Evolutionary conservation across 2,888 invertebrate genomes (phyloP).

Genomic region (Sinelater perroti): DNA sequence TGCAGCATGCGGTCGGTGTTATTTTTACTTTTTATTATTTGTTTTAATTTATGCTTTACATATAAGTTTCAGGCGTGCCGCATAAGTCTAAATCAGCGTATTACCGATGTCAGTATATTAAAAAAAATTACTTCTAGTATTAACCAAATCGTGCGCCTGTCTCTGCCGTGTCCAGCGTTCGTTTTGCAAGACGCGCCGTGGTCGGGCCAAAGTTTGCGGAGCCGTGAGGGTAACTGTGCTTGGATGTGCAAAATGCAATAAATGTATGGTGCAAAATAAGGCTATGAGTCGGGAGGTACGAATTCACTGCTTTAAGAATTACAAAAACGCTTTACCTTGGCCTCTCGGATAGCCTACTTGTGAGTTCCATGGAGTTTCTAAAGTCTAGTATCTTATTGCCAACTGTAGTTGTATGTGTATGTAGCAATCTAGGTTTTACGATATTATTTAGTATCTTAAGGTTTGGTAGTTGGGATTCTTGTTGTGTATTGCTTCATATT

Average conservation of each 20-base stretch:
- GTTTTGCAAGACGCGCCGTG: constrained; percentile 1
- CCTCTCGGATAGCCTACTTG: constrained; percentile 52
- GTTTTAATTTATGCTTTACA: neutral
- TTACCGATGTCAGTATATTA: neutral
- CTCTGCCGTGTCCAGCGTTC: neutral
- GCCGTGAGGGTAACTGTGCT: constrained; percentile 20
- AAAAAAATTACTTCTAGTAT: no score
- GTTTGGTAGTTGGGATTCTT: constrained; percentile 60
- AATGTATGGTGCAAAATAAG: constrained; percentile 56
- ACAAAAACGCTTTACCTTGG: constrained; percentile 55
- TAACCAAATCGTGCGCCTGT: no score
- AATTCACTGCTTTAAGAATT: constrained; percentile 50
- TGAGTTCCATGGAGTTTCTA: constrained; percentile 60
- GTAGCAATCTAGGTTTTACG: constrained; percentile 56
- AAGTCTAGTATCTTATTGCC: constrained; percentile 61
- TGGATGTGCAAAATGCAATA: constrained; percentile 40
- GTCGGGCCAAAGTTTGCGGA: constrained; percentile 14
- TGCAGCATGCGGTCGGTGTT: neutral
- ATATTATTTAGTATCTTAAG: constrained; percentile 60
- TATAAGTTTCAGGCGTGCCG: neutral
- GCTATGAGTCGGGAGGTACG: constrained; percentile 48
- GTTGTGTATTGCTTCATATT: constrained; percentile 53
- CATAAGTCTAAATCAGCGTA: neutral
- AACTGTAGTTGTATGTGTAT: constrained; percentile 58
- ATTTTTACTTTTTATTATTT: neutral